Base-by-base conservation (phyloP, 2,113 vertebrate species). In the Ginglymostoma cirratum region DNA sequence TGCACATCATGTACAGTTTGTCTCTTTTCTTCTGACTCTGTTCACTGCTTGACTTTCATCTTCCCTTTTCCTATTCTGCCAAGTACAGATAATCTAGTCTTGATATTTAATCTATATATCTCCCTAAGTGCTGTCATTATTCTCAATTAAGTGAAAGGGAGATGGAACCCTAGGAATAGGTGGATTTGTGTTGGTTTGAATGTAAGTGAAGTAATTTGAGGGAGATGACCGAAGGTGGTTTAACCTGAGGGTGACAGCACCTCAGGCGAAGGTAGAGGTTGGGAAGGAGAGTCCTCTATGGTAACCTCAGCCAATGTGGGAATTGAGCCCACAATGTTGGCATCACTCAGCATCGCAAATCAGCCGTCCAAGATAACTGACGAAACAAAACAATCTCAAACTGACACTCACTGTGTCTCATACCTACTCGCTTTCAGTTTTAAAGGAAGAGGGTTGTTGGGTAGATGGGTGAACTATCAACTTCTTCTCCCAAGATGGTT, bases 21-120 rank as follows among this genome's bases (percentile, higher is more conserved):
- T 70, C 65, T 66, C 65, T 67, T 89, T 89, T 67, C 90, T 42
- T 94, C 61, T n/a, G 67, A 38, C 65, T 67, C 66, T 94, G 93
- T 70, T 67, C 66, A 94, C 42, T 34, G 45, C 19, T 94, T 94
- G 66, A 45, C 67, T 14, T 69, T 94, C 30, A 34, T 66, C 89
- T 94, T 38, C n/a, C 38, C 89, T 30, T 34, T 45, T 12, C 55
- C 89, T 65, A 61, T 24, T 92, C 10, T 23, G 2, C 23, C 93
- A 94, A 94, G 21, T 42, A 45, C 5, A 94, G n/a, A 70, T 70
- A 94, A 69, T 10, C 93, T 66, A 52, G 86, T 45, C n/a, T 24
- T 67, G n/a, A 34, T 34, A 69, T 21, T 23, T 12, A n/a, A 23
- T 6, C 17, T 2, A 23, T 48, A 14, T 15, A 14, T 42, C 67